Evolutionary conservation across 2,113 vertebrate species (phyloP).

Genomic region (Polypterus senegalus): DNA sequence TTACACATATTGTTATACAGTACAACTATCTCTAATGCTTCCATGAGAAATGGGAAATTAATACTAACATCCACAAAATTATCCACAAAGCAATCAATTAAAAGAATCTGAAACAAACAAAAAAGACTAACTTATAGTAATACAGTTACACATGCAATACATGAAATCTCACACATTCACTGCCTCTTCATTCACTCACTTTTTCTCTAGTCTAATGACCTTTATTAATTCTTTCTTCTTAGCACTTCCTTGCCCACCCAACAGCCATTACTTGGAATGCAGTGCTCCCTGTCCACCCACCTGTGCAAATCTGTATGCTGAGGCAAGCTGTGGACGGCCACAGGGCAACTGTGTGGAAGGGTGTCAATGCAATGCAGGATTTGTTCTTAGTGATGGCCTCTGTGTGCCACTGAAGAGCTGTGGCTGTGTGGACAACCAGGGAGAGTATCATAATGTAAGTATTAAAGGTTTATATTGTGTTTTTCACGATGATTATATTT

Average conservation of each 20-base stretch:
- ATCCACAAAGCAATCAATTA: too few relatives aligned
- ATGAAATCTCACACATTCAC: background rate
- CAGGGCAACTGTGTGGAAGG: conserved; percentile 53
- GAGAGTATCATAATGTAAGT: conserved; percentile 54
- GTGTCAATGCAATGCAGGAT: conserved; percentile 52
- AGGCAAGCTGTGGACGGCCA: conserved; percentile 38
- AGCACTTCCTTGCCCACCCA: conserved; percentile 54
- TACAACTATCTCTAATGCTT: too few relatives aligned
- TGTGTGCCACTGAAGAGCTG: conserved; percentile 51
- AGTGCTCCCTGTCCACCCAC: conserved; percentile 51
- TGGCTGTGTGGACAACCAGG: conserved; percentile 41
- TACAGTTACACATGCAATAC: too few relatives aligned
- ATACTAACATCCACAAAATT: too few relatives aligned
- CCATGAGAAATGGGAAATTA: too few relatives aligned
- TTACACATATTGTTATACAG: too few relatives aligned
- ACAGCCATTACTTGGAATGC: conserved; percentile 61
- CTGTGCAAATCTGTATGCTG: conserved; percentile 53
- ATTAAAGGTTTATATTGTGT: background rate
- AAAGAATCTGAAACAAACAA: too few relatives aligned
- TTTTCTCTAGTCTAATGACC: background rate
- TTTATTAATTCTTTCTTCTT: background rate
- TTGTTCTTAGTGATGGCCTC: conserved; percentile 46
- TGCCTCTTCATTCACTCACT: background rate
- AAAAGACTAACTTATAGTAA: too few relatives aligned
- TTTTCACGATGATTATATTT: background rate